Conservation (phyloP, 2,888 invertebrate species). For the Germaria angustata region DNA sequence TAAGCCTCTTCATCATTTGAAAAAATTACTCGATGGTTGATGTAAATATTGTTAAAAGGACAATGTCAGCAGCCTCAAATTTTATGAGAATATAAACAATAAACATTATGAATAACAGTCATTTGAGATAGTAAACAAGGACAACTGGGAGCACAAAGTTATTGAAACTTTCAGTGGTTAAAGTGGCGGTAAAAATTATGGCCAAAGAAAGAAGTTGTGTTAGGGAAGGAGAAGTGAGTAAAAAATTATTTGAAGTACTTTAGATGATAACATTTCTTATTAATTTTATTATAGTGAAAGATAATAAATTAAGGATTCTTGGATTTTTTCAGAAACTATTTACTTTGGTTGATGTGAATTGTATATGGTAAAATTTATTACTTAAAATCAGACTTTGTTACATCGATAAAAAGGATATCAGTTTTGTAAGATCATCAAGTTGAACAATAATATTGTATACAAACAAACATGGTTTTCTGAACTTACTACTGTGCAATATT, state of each 20-base stretch:
- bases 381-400: too few species aligned
- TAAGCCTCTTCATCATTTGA: neutral
- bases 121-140: neutral
- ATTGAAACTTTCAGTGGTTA: neutral
- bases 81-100: conserved; percentile 12
- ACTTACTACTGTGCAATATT: too few species aligned
- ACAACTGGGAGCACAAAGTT: neutral
- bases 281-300: neutral
- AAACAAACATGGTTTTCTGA: too few species aligned
- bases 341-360: neutral
- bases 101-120: conserved; percentile 19
- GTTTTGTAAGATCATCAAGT: too few species aligned
- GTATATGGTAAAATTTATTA: too few species aligned
- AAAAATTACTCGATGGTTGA: neutral
- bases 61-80: neutral
- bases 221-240: neutral
- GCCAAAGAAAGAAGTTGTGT: neutral
- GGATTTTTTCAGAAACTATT: neutral
- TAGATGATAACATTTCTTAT: neutral
- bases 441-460: too few species aligned
- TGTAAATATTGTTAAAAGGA: neutral
- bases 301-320: neutral
- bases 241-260: neutral
- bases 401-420: too few species aligned
- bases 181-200: neutral